phyloP scores from a whole-genome alignment of 2,888 invertebrate species.

The Mayetiola destructor region DNA sequence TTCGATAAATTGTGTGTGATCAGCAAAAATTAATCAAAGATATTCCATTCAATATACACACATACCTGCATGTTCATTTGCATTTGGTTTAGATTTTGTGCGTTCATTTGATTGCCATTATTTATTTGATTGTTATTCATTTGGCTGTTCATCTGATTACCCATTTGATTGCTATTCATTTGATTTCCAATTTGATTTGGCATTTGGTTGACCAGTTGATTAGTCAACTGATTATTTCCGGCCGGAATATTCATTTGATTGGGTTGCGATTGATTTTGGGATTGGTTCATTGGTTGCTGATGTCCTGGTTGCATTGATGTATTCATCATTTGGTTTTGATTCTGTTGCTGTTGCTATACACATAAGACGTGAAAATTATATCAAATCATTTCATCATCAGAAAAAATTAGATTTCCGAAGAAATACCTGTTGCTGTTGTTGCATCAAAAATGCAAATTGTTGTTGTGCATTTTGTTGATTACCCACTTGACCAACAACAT shows the following conservation, averaged over 20 bases:
- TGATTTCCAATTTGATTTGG: neutral
- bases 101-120: neutral
- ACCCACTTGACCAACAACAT: neutral
- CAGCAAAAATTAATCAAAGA: neutral
- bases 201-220: neutral
- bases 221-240: neutral
- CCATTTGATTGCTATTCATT: neutral
- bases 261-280: constrained; percentile 20
- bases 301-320: constrained; percentile 31
- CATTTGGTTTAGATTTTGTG: constrained; percentile 24
- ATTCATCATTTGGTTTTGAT: constrained; percentile 30
- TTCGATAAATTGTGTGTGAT: too few relatives aligned
- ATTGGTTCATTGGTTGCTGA: constrained; percentile 33
- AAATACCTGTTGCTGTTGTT: constrained; percentile 32
- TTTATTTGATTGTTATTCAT: constrained; percentile 13
- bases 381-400: neutral
- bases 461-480: constrained; percentile 27
- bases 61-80: constrained; percentile 34
- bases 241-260: constrained; percentile 25
- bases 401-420: neutral
- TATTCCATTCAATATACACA: neutral
- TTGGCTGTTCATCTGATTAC: neutral
- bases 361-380: constrained; percentile 15
- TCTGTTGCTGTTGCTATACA: constrained; percentile 44
- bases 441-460: constrained; percentile 21